Base-by-base conservation (phyloP, 2,888 invertebrate genomes). In the Anthoptus insignis region DNA sequence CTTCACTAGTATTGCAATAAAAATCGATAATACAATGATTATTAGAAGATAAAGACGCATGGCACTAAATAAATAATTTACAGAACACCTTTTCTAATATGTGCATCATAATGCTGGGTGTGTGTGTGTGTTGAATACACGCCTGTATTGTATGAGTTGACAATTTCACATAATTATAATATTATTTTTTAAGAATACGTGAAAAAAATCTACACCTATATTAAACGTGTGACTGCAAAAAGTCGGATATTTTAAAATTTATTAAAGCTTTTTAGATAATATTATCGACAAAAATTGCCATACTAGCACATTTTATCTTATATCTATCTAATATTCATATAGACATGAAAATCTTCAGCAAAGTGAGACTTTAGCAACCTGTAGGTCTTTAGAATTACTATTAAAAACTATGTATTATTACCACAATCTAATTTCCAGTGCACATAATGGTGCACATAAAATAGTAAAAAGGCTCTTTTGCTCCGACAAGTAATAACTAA, bases 391-490 rank as follows among this genome's bases (percentile, higher is more conserved):
- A n/a, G n/a, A n/a, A n/a, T n/a, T n/a, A n/a, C n/a, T n/a, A n/a
- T n/a, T n/a, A n/a, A n/a, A n/a, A n/a, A n/a, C n/a, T n/a, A n/a
- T n/a, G n/a, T n/a, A n/a, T n/a, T n/a, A n/a, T n/a, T n/a, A n/a
- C n/a, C n/a, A n/a, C n/a, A n/a, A n/a, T n/a, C n/a, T n/a, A n/a
- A n/a, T n/a, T n/a, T n/a, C n/a, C 45, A 60, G 39, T 42, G 11
- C 27, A 53, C 50, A 22, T 27, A n/a, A 59, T 50, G 52, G 54
- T 63, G 61, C 56, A 16, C 56, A 56, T 27, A 37, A 59, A 59
- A 56, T 57, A 64, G 63, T 57, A 64, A 64, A 64, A 64, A 64
- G 63, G 63, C 63, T 42, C 63, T 13, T 8, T n/a, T 22, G 22
- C 16, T 32, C 32, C 45, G 16, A 54, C 22, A 22, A 19, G 32